Conservation (phyloP, 2,113 vertebrate species). For the Proterorhinus semilunaris region DNA sequence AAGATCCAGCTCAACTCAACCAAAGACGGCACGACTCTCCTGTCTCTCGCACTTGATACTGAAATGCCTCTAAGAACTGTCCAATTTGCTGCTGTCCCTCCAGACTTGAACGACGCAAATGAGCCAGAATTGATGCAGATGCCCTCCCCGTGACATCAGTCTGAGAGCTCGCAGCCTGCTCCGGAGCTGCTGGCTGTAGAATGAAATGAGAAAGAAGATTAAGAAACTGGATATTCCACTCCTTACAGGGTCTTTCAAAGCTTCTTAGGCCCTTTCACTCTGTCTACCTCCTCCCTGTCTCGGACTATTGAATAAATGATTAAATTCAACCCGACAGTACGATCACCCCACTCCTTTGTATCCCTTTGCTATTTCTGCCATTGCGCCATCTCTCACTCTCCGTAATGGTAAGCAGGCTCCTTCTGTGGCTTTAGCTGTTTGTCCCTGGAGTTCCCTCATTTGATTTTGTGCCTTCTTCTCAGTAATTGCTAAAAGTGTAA, state of each 20-base stretch:
- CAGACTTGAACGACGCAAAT: slow-evolving; percentile 10
- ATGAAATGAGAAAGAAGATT: slow-evolving; percentile 48
- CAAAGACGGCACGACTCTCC: neutral
- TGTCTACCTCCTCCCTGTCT: slow-evolving; percentile 35
- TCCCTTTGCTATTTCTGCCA: slow-evolving; percentile 32
- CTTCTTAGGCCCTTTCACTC: slow-evolving; percentile 35
- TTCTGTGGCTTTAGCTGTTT: slow-evolving; percentile 24
- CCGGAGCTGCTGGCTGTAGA: slow-evolving; percentile 35
- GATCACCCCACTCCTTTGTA: slow-evolving; percentile 49
- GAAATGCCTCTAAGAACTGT: neutral
- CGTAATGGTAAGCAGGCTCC: neutral
- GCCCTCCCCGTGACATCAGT: slow-evolving; percentile 24
- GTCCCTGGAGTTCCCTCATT: slow-evolving; percentile 11
- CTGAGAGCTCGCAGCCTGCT: slow-evolving; percentile 18
- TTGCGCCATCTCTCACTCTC: slow-evolving; percentile 32
- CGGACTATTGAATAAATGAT: slow-evolving; percentile 62
- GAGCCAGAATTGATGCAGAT: slow-evolving; percentile 26
- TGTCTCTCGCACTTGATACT: slow-evolving; percentile 4
- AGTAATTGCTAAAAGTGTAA: slow-evolving; percentile 11
- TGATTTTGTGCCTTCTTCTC: slow-evolving; percentile 6
- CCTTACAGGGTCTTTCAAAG: slow-evolving; percentile 48
- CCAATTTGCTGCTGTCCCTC: neutral
- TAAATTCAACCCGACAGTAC: slow-evolving; percentile 45
- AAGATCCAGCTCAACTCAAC: too few species aligned
- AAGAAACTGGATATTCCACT: slow-evolving; percentile 56